Conservation (phyloP, 1,140 invertebrate genomes). For the Melitaea cinxia region DNA sequence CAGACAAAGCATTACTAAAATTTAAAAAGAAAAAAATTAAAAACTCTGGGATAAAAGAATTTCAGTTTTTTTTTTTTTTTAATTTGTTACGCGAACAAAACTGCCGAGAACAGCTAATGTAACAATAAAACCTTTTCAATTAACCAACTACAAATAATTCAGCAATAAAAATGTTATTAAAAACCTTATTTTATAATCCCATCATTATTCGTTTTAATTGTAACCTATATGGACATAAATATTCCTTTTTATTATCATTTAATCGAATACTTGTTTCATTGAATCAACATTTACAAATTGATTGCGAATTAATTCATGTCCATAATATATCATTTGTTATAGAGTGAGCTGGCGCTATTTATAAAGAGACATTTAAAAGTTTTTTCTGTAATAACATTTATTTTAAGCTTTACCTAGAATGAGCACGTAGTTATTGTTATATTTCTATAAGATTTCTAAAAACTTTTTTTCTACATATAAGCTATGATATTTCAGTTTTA, state of each 20-base stretch:
- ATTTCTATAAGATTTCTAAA: too few relatives aligned
- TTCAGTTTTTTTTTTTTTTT: too few relatives aligned
- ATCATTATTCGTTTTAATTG: constrained; percentile 54
- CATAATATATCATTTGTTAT: constrained; percentile 9
- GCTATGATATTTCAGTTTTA: too few relatives aligned
- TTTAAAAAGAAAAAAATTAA: too few relatives aligned
- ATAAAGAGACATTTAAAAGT: constrained; percentile 12
- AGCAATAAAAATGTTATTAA: constrained; percentile 3
- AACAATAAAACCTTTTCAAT: neutral
- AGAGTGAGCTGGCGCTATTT: neutral
- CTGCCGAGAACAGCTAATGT: too few relatives aligned
- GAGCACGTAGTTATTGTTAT: too few relatives aligned
- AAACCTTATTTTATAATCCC: constrained; percentile 25
- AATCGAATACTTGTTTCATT: constrained; percentile 49
- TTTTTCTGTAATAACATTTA: neutral
- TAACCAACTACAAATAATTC: neutral
- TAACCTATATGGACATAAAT: constrained; percentile 48
- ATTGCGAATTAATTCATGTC: constrained; percentile 24
- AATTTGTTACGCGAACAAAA: too few relatives aligned
- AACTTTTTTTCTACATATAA: too few relatives aligned
- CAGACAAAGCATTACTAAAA: too few relatives aligned
- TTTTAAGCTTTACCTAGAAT: neutral
- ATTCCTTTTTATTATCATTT: constrained; percentile 59
- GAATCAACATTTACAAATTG: constrained; percentile 21
- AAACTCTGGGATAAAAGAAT: too few relatives aligned